Percentiles rank a stretch among this genome's conserved stretches.
phyloP scores from a whole-genome alignment of 2,797 vertebrate species.

The Sphenopsis melanotis region DNA sequence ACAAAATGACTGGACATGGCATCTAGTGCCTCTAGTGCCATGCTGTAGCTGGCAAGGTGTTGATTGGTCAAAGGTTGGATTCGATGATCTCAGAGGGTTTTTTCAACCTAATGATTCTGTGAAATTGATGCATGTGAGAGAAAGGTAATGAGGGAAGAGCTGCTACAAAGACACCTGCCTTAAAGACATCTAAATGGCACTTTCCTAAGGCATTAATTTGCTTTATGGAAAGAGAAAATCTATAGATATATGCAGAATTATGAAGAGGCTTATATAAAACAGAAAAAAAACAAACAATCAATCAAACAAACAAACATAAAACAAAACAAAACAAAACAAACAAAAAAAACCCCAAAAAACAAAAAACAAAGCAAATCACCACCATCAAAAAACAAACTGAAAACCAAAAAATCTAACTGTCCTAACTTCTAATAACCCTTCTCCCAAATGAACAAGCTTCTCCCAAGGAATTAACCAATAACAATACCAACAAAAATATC shows the following conservation, averaged over 20 bases:
- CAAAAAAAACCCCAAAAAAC: too few relatives aligned
- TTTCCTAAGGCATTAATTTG: neutral
- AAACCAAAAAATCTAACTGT: neutral
- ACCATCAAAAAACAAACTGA: rapidly evolving
- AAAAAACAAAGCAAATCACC: rapidly evolving
- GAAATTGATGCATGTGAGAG: neutral
- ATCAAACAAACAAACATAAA: neutral
- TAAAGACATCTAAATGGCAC: neutral
- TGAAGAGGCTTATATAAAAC: neutral
- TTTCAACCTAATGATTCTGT: neutral
- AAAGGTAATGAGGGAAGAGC: neutral
- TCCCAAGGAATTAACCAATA: neutral
- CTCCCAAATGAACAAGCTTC: neutral
- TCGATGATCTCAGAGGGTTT: neutral
- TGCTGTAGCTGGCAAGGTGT: neutral
- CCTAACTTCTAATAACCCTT: neutral
- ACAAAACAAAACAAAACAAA: neutral
- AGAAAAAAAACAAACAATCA: neutral
- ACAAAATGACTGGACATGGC: neutral
- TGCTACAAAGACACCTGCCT: neutral
- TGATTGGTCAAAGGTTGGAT: neutral
- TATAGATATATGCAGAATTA: neutral
- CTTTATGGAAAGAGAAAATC: neutral
- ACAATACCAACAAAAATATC: neutral
- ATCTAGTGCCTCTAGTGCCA: too few relatives aligned